phyloP scores from a whole-genome alignment of 2,797 vertebrate genomes.

The Syngnathus acus region DNA sequence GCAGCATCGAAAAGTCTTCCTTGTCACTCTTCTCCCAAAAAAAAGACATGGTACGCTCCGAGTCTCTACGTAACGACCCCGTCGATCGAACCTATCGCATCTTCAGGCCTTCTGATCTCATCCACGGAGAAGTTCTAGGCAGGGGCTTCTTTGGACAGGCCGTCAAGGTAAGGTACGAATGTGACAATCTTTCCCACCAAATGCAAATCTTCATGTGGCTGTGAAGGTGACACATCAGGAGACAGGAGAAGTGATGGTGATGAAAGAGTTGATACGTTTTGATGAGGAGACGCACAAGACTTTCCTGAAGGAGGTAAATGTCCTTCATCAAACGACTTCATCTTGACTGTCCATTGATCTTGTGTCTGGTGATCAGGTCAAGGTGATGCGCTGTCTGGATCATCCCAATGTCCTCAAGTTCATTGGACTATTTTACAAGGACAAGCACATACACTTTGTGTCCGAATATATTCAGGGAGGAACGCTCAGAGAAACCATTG shows the following conservation, averaged over 20 bases:
- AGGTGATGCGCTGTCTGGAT: conserved; percentile 96
- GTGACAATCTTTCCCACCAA: too few relatives aligned
- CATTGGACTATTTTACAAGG: conserved; percentile 94
- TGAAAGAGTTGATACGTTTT: conserved; percentile 93
- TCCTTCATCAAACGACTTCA: background rate
- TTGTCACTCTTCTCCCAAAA: conserved; percentile 72
- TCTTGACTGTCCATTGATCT: background rate
- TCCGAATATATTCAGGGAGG: conserved; percentile 94
- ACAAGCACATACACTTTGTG: conserved; percentile 92
- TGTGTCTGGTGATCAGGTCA: conserved; percentile 71
- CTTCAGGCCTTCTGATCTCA: conserved; percentile 93
- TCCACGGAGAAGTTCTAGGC: conserved; percentile 90
- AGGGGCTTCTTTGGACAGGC: conserved; percentile 95
- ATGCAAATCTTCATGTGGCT: conserved; percentile 4
- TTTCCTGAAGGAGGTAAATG: conserved; percentile 86
- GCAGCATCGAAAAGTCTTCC: conserved; percentile 85
- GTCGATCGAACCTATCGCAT: conserved; percentile 79
- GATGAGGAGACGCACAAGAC: conserved; percentile 94
- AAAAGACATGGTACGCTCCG: conserved; percentile 89
- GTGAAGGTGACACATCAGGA: conserved; percentile 85
- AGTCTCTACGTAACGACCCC: conserved; percentile 81
- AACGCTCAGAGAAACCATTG: conserved; percentile 83
- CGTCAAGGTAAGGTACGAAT: conserved; percentile 77
- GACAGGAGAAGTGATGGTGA: conserved; percentile 97
- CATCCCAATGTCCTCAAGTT: conserved; percentile 95